Base-by-base conservation (phyloP, 53 echinoderm and acorn worm species). In the Temnopleurus reevesii region DNA sequence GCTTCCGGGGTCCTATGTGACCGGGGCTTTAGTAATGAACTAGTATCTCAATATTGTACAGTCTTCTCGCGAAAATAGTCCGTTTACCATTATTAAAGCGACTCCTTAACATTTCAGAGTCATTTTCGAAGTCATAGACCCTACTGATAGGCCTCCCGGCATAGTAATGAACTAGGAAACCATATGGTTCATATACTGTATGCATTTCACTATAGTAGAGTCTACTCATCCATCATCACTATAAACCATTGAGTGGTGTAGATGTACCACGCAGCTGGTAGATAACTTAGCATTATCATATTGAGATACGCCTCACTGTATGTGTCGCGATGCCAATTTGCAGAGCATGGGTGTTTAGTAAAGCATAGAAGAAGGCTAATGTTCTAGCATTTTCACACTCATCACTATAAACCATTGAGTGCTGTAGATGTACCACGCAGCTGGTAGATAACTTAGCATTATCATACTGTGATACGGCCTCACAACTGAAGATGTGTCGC, bases 171-270 rank as follows among this genome's bases (percentile, higher is more conserved):
- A 71, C 27, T n/a, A 21, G 71, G 71, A 71, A 71, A 71, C 71
- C 71, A 71, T 41, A 27, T 66, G 66, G 38, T 19, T 66, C 9
- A 19, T 38, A 38, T 66, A 6, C 38, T 41, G 5, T 36, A 21
- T 2, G 36, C 34, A 17, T 38, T 71, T 71, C 41, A 71, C 23
- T 41, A 41, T 71, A 71, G 41, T 36, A 71, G 41, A 41, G 9
- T 1, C 1, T 34, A n/a, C 15, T 71, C 71, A 71, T 71, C 71
- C 12, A 71, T 71, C 71, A 41, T 26, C 71, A 71, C 41, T 13
- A 71, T 7, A 71, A 41, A 41, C 71, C 36, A 71, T 71, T 71
- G 10, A 71, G 71, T 71, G 71, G 71, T 71, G 23, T 71, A 41
- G 71, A 71, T 41, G 71, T 23, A n/a, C 41, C 19, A 2, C 38